Evolutionary conservation across 2,888 invertebrate species (phyloP), one percentile per base, ranked within the genome.

Genomic region (Dynastes hyllus): DNA sequence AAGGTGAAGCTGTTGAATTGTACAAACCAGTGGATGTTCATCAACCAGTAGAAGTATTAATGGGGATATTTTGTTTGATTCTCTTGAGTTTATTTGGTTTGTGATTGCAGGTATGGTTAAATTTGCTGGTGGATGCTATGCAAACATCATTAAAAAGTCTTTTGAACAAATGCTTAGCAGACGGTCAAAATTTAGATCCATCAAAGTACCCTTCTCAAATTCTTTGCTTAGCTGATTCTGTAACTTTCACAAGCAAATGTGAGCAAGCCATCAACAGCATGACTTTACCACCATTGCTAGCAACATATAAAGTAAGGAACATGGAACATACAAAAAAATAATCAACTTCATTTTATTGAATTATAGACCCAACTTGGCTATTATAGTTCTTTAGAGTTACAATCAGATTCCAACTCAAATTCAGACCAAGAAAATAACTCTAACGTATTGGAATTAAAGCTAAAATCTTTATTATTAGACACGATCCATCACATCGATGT

Each of bases 381-480:
- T 58, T 92, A 91, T 82, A 91, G 91, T 67, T 89, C 88, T 55
- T 87, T 90, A 29, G 89, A 90, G 78, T 81, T 90, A 16, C 82
- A 83, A 51, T 83, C 84, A 55, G 81, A 82, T 22, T 81, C 80
- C 81, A 40, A 75, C 78, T 32, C 76, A 45, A 83, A 86, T 58
- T 83, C 83, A 3, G 85, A 85, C 69, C 45, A 45, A 22, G 45
- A 61, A 13, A 40, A 29, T 45, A 61, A 61, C 16, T 84, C 84
- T 9, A 84, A 85, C 79, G 83, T 88, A 37, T 82, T 89, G 55
- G 88, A 95, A 86, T 90, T 96, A 76, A 99, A 99, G 90, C 91
- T 98, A 81, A 97, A 98, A 87, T 95, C 97, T 9, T 91, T 99
- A 75, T 93, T 99, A 84, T 90, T 99, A 84, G 99, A 99, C 87